These are phyloP conservation scores for Coptodon bakossiorum DNA, from an alignment of 2,113 vertebrate species.

Conservation along the genomic window DNA sequence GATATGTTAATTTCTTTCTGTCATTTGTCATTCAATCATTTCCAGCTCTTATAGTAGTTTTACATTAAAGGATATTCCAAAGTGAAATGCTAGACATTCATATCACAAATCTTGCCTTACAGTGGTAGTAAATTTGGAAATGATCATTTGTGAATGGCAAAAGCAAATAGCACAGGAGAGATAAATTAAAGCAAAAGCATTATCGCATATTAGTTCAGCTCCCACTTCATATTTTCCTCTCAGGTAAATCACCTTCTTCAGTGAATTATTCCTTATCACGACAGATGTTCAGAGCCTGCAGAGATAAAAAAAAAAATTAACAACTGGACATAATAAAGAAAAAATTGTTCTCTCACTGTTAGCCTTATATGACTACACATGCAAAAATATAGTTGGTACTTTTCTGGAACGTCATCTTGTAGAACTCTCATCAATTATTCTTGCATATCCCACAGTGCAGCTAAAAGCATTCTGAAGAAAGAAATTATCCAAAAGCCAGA, in stretches of 20 bases:
- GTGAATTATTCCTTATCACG: conserved; percentile 2
- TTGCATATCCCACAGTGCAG: not conserved
- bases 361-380: not conserved
- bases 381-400: not conserved
- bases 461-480: not conserved
- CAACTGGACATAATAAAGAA: not conserved
- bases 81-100: not conserved
- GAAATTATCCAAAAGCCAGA: not conserved
- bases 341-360: not conserved
- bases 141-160: conserved; percentile 19
- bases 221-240: not conserved
- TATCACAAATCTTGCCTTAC: not conserved
- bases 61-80: not conserved
- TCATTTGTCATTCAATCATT: not conserved
- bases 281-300: not conserved
- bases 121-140: conserved; percentile 1
- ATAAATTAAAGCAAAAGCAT: not conserved
- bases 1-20: rapidly evolving
- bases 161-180: not conserved
- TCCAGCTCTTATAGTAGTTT: not conserved
- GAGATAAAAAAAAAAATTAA: not conserved
- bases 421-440: not conserved
- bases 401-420: not conserved
- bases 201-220: not conserved
- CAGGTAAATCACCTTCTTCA: not conserved